Percentiles rank a stretch among this genome's conserved stretches.
Conservation (phyloP, 2,113 vertebrate species). For the Cichladusa arquata region DNA sequence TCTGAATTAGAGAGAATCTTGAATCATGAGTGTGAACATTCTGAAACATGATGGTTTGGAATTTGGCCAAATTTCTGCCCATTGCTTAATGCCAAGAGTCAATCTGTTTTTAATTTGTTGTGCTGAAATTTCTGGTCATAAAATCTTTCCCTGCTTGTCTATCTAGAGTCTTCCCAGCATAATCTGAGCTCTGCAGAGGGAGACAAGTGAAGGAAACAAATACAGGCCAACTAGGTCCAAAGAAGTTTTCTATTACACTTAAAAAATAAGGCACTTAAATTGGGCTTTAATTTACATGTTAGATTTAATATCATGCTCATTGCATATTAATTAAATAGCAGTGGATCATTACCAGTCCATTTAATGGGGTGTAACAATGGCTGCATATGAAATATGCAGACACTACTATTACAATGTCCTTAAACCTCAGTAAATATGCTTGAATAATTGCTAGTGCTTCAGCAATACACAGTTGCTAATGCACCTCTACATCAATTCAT, state of each 20-base stretch:
- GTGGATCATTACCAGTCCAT: constrained; percentile 70
- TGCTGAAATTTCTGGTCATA: neutral
- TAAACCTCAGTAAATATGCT: constrained; percentile 73
- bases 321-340: constrained; percentile 75
- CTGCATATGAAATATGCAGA: constrained; percentile 70
- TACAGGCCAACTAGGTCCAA: neutral
- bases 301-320: constrained; percentile 71
- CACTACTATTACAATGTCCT: constrained; percentile 65
- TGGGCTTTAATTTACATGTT: constrained; percentile 73
- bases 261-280: constrained; percentile 71
- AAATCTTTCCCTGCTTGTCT: neutral
- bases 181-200: neutral
- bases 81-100: neutral
- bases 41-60: neutral
- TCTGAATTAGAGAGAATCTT: neutral
- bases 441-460: constrained; percentile 69
- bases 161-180: neutral
- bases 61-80: neutral
- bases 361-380: constrained; percentile 73
- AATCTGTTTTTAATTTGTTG: neutral
- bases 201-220: constrained; percentile 13
- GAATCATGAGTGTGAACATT: neutral
- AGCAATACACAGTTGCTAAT: constrained; percentile 34
- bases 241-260: constrained; percentile 68
- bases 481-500: constrained; percentile 26